Evolutionary conservation across 2,113 vertebrate species (phyloP).

Genomic region (Eidolon helvum): DNA sequence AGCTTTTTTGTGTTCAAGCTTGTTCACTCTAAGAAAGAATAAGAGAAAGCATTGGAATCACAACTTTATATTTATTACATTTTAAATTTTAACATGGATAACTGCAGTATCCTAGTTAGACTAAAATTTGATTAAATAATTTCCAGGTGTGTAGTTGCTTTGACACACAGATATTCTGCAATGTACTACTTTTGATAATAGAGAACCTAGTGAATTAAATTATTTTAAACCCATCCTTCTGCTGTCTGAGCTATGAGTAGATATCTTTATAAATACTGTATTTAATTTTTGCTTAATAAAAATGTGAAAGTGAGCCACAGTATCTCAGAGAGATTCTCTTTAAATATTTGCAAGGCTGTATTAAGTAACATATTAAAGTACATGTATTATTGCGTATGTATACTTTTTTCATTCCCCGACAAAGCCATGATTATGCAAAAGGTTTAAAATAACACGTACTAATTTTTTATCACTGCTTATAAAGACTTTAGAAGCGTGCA

Average conservation of each 20-base stretch:
- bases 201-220: slow-evolving; percentile 60
- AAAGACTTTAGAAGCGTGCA: slow-evolving; percentile 83
- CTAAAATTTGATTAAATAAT: slow-evolving; percentile 21
- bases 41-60: not conserved
- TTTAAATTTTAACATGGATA: not conserved
- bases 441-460: slow-evolving; percentile 82
- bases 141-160: not conserved
- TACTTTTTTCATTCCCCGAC: slow-evolving; percentile 60
- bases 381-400: slow-evolving; percentile 43
- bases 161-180: not conserved
- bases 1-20: not conserved
- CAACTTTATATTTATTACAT: not conserved
- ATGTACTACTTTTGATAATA: slow-evolving; percentile 11
- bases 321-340: slow-evolving; percentile 53
- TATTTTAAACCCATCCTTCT: not conserved
- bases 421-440: slow-evolving; percentile 76
- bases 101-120: not conserved
- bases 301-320: slow-evolving; percentile 11
- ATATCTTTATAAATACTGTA: slow-evolving; percentile 56
- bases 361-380: slow-evolving; percentile 52
- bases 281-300: slow-evolving; percentile 71
- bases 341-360: slow-evolving; percentile 60
- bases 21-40: not conserved
- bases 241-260: slow-evolving; percentile 11
- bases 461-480: slow-evolving; percentile 83